phyloP scores from a whole-genome alignment of 2,797 vertebrate genomes.

The Phaenicophaeus curvirostris region DNA sequence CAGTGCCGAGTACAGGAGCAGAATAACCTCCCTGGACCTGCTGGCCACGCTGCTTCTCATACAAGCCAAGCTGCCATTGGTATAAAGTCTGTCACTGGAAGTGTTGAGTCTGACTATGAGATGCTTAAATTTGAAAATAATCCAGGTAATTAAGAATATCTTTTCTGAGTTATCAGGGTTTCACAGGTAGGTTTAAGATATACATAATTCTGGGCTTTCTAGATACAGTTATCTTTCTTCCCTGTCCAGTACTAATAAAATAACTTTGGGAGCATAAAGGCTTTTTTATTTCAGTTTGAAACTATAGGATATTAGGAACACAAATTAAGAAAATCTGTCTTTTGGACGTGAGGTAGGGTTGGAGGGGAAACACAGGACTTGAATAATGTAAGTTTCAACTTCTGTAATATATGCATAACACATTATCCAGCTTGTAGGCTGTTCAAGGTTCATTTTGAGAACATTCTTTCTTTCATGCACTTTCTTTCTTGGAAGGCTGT shows the following conservation, averaged over 20 bases:
- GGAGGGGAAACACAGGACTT: neutral
- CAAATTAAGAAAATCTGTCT: neutral
- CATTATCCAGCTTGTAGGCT: neutral
- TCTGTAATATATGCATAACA: neutral
- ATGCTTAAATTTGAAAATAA: neutral
- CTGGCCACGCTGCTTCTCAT: too few species aligned
- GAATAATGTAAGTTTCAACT: neutral
- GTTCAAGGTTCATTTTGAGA: neutral
- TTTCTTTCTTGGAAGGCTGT: neutral
- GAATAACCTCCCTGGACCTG: too few species aligned
- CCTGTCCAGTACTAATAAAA: neutral
- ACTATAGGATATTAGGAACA: neutral
- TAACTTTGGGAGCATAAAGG: neutral
- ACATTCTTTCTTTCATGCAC: neutral
- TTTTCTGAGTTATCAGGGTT: neutral
- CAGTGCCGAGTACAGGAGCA: too few species aligned
- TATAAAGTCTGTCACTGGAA: neutral
- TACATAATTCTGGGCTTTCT: neutral
- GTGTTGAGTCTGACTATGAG: fast-evolving
- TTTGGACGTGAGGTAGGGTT: neutral
- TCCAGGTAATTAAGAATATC: neutral
- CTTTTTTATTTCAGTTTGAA: neutral
- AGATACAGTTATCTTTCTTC: neutral
- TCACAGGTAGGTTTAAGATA: neutral
- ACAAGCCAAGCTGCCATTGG: too few species aligned